These are phyloP conservation scores for Anaspis maculata DNA, from an alignment of 2,888 invertebrate genomes.

Conservation along the genomic window DNA sequence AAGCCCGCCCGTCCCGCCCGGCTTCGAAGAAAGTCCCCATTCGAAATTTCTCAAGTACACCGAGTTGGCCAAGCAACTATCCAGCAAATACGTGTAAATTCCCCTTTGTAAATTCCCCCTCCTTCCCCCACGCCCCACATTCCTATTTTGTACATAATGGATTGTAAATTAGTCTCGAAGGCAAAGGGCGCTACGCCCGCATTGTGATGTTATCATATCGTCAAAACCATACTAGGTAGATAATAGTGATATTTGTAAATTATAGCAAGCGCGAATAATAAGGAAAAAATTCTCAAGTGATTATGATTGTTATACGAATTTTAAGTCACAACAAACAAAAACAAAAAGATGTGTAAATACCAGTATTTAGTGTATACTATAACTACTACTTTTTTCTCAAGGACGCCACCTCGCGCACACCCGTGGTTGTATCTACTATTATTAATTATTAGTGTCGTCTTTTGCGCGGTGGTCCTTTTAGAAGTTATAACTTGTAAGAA, in stretches of 20 bases:
- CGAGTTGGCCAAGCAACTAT: conserved; percentile 95
- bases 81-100: conserved; percentile 88
- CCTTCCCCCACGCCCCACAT: no score
- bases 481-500: no score
- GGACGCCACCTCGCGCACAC: no score
- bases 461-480: no score
- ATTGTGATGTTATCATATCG: conserved; percentile 76
- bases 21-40: conserved; percentile 84
- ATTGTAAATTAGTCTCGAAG: conserved; percentile 28
- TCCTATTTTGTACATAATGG: conserved; percentile 17
- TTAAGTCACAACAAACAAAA: conserved; percentile 36
- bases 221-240: conserved; percentile 33
- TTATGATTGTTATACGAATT: conserved; percentile 43
- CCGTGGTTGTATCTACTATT: no score
- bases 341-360: conserved; percentile 36
- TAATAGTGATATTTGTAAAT: conserved; percentile 27
- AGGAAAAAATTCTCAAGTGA: conserved; percentile 38
- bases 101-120: no score
- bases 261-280: no score
- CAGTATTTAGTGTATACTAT: conserved; percentile 37
- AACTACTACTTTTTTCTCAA: no score
- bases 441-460: no score
- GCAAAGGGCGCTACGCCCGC: conserved; percentile 35
- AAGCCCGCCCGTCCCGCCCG: conserved; percentile 42
- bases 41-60: conserved; percentile 98